Evolutionary conservation across 2,113 vertebrate species (phyloP).

Genomic region (Lepidothrix coronata): DNA sequence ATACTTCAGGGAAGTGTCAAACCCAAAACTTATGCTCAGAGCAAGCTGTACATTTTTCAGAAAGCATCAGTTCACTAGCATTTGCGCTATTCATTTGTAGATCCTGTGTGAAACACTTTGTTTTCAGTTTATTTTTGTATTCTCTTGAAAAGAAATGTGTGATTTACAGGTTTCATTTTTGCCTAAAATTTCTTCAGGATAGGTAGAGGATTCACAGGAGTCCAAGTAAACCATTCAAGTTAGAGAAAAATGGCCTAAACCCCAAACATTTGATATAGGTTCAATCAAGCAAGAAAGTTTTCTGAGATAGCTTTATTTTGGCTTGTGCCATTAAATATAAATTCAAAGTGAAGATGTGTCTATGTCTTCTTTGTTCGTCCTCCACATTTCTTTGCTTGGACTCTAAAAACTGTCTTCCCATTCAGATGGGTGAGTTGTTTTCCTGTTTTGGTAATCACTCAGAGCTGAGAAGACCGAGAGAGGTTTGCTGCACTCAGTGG

Average conservation of each 20-base stretch:
- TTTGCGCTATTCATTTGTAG: neutral
- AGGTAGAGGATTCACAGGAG: neutral
- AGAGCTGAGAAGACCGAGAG: neutral
- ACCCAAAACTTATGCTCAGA: neutral
- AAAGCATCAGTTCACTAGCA: neutral
- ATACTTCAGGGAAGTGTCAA: neutral
- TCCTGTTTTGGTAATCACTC: neutral
- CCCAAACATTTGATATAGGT: neutral
- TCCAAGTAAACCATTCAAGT: neutral
- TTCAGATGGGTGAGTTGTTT: neutral
- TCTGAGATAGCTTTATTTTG: neutral
- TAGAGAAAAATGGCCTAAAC: neutral
- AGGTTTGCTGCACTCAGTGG: neutral
- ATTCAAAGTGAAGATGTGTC: neutral
- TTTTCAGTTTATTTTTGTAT: neutral
- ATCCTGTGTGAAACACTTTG: neutral
- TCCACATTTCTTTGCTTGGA: neutral
- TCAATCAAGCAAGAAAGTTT: neutral
- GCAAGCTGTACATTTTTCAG: neutral
- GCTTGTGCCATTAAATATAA: neutral
- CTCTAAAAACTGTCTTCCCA: neutral
- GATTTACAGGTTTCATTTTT: neutral
- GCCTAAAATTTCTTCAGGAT: neutral
- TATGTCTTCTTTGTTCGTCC: neutral
- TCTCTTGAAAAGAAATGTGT: neutral